Evolutionary conservation across 2,113 vertebrate species (phyloP).

Genomic region (Pluvianellus socialis): DNA sequence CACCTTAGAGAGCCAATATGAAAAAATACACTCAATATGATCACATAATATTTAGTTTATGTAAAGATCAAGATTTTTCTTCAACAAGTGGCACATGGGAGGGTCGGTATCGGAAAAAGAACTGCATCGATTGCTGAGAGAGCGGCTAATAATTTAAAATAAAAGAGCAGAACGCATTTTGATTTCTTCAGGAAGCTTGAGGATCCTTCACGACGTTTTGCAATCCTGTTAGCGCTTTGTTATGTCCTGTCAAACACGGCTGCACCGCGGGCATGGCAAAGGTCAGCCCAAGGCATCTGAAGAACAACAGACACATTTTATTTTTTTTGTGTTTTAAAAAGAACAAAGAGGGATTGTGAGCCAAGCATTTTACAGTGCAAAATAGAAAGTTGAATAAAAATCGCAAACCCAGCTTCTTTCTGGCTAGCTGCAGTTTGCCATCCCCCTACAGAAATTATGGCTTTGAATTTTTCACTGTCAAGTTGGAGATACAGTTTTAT

Average conservation of each 20-base stretch:
- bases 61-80: background rate
- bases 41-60: background rate
- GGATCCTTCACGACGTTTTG: background rate
- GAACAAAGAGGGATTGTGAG: background rate
- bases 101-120: background rate
- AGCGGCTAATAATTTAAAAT: background rate
- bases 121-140: background rate
- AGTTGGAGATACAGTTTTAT: background rate
- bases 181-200: background rate
- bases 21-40: background rate
- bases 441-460: accelerated
- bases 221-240: background rate
- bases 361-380: background rate
- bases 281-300: background rate
- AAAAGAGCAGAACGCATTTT: background rate
- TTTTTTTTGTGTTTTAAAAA: background rate
- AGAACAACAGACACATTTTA: background rate
- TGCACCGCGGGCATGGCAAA: accelerated
- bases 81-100: background rate
- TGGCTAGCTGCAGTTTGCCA: background rate
- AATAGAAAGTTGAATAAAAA: background rate
- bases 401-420: background rate
- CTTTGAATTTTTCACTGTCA: background rate
- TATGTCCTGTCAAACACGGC: background rate
- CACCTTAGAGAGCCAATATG: background rate